Evolutionary conservation across 2,888 invertebrate genomes (phyloP), one percentile per base, ranked within the genome.

Genomic region (Microctonus hyperodae): DNA sequence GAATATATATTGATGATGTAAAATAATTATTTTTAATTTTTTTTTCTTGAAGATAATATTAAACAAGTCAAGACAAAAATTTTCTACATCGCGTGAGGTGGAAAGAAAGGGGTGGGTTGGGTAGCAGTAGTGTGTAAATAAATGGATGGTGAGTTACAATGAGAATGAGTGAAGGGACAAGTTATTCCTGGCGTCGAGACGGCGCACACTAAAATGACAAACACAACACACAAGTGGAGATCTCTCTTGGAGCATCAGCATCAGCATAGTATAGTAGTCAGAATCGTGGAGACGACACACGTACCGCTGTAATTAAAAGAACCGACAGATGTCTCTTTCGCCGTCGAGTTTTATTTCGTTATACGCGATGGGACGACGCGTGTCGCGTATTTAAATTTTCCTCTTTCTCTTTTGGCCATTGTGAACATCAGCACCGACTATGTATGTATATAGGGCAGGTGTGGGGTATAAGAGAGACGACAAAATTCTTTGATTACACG

Each of bases 291-390:
- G 40, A 40, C 22, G 40, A 74, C 75, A 78, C 82, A 82, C 82
- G 82, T 82, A 81, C 75, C 74, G 74, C 76, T 77, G 81, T 82
- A 83, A 83, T 83, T 83, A 83, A 83, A 83, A 83, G 83, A 83
- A 82, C 82, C 82, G 80, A 82, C 83, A 81, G 81, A 81, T 82
- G 82, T 80, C 80, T 80, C 79, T 81, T 79, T 81, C 74, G 75
- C 78, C 74, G 77, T 78, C 73, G 75, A 79, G 76, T 82, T 83
- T 83, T 83, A 83, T 83, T 83, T 83, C 81, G 81, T 82, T 83
- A 82, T n/a, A 55, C 44, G 58, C 59, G 33, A 62, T 25, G 56
- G 57, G 16, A 37, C 58, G 16, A 37, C 58, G 56, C 64, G 68
- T 60, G 59, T 64, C 68, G 64, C 20, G 68, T 68, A 64, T 64